Evolutionary conservation across 2,797 vertebrate genomes (phyloP).

Genomic region (Myripristis jacobus): DNA sequence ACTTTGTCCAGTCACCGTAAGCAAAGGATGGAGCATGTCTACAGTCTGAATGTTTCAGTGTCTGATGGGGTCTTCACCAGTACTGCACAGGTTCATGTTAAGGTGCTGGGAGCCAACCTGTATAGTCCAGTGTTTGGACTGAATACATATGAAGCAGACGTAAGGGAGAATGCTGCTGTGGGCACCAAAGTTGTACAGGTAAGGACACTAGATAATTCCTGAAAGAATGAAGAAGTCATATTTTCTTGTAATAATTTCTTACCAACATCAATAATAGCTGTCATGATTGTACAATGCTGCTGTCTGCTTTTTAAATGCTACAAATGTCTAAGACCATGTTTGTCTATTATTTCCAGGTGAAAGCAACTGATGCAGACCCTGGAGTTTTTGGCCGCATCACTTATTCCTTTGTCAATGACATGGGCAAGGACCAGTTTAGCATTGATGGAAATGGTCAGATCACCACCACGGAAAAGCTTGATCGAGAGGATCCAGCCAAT

Average conservation of each 20-base stretch:
- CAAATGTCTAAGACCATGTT: slow-evolving; percentile 5
- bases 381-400: slow-evolving; percentile 88
- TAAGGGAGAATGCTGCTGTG: slow-evolving; percentile 90
- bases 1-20: slow-evolving; percentile 90
- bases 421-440: slow-evolving; percentile 91
- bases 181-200: slow-evolving; percentile 91
- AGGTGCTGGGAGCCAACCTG: slow-evolving; percentile 91
- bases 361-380: slow-evolving; percentile 92
- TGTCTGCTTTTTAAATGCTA: slow-evolving; percentile 7
- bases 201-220: slow-evolving; percentile 58
- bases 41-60: slow-evolving; percentile 95
- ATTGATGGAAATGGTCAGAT: slow-evolving; percentile 92
- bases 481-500: slow-evolving; percentile 90
- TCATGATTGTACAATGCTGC: neutral
- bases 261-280: neutral
- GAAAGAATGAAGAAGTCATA: neutral
- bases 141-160: slow-evolving; percentile 90
- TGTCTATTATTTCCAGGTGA: slow-evolving; percentile 74
- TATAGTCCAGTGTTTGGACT: slow-evolving; percentile 92
- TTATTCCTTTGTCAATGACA: slow-evolving; percentile 92
- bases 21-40: slow-evolving; percentile 91
- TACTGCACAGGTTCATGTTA: slow-evolving; percentile 95
- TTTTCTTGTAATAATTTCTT: neutral
- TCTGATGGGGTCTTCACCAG: slow-evolving; percentile 96
- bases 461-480: slow-evolving; percentile 90